Conservation (phyloP, 2,797 vertebrate genomes). For the Sebastes wilsoni region DNA sequence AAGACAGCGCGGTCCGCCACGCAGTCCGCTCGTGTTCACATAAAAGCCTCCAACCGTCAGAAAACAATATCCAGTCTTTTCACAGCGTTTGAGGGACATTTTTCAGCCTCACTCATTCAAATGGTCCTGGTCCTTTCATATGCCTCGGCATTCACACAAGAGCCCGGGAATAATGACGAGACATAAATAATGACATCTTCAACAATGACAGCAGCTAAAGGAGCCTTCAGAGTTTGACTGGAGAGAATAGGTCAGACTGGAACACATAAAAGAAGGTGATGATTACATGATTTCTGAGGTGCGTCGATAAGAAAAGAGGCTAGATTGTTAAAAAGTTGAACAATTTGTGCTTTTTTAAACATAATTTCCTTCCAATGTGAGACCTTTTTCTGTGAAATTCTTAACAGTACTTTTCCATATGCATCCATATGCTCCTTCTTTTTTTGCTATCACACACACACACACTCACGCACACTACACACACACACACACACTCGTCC, state of each 20-base stretch:
- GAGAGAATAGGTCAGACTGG: slow-evolving; percentile 44
- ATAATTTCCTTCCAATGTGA: slow-evolving; percentile 1
- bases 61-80: slow-evolving; percentile 27
- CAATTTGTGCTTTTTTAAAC: background rate
- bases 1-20: slow-evolving; percentile 20
- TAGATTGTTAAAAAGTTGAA: slow-evolving; percentile 5
- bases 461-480: slow-evolving; percentile 10
- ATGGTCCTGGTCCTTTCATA: slow-evolving; percentile 31
- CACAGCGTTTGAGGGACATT: background rate
- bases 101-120: slow-evolving; percentile 21
- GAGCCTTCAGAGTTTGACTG: slow-evolving; percentile 51
- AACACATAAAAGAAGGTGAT: slow-evolving; percentile 19
- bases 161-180: slow-evolving; percentile 36
- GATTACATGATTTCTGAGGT: slow-evolving; percentile 19
- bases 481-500: slow-evolving; percentile 24
- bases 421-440: slow-evolving; percentile 28
- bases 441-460: background rate
- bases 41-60: slow-evolving; percentile 23
- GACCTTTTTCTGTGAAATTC: background rate
- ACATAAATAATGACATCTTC: slow-evolving; percentile 51
- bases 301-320: background rate
- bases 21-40: slow-evolving; percentile 35
- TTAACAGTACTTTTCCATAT: slow-evolving; percentile 22
- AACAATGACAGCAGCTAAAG: slow-evolving; percentile 57
- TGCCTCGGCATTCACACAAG: slow-evolving; percentile 40